Evolutionary conservation across 2,888 invertebrate genomes (phyloP).

Genomic region (Blastobasis adustella): DNA sequence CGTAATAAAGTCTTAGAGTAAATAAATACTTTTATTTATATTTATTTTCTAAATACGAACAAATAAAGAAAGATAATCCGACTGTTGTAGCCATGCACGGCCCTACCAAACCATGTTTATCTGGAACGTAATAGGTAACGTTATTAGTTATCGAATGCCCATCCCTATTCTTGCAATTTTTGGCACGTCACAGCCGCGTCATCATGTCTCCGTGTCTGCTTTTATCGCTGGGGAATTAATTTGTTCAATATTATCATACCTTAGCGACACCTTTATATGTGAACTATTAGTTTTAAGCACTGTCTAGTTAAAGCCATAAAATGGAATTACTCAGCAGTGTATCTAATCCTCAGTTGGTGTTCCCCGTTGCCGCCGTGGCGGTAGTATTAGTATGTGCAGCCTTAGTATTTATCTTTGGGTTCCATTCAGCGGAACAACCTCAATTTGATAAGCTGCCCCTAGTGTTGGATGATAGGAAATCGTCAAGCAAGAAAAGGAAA

Average conservation of each 20-base stretch:
- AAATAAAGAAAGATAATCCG: too few species aligned
- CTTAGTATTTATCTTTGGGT: conserved; percentile 85
- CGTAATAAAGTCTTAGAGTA: too few species aligned
- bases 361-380: conserved; percentile 74
- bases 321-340: conserved; percentile 78
- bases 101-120: too few species aligned
- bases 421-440: conserved; percentile 87
- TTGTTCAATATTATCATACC: conserved; percentile 66
- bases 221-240: conserved; percentile 70
- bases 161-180: conserved; percentile 43
- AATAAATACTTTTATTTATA: too few species aligned
- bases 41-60: too few species aligned
- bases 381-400: conserved; percentile 82
- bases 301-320: conserved; percentile 43
- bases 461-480: conserved; percentile 79
- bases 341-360: conserved; percentile 71
- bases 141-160: conserved; percentile 24
- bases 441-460: conserved; percentile 83
- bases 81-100: too few species aligned
- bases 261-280: conserved; percentile 65
- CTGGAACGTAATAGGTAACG: too few species aligned
- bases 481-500: conserved; percentile 80
- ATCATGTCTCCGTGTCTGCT: conserved; percentile 76
- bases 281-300: conserved; percentile 48
- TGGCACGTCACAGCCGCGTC: conserved; percentile 82